phyloP scores from a whole-genome alignment of 2,113 vertebrate genomes.

The Hiodon tergisus region DNA sequence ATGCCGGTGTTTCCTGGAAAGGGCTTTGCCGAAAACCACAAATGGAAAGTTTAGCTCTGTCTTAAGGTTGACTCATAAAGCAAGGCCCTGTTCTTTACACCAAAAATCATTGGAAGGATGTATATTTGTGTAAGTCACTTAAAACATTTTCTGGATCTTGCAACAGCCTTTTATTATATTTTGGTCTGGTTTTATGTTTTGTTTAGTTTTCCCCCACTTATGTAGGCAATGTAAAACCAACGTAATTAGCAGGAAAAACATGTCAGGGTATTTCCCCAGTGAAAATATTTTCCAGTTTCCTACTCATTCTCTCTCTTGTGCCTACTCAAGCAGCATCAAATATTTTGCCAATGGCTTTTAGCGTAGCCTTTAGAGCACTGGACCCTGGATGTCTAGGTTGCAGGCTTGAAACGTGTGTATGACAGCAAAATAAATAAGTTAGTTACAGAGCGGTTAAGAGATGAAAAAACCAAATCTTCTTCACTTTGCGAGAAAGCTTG shows the following conservation, averaged over 20 bases:
- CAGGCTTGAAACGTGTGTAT: background rate
- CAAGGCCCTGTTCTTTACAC: background rate
- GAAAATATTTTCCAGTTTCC: background rate
- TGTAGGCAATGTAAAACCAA: background rate
- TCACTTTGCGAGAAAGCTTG: no score
- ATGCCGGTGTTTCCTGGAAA: slow-evolving; percentile 24
- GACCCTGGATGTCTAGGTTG: background rate
- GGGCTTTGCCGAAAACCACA: background rate
- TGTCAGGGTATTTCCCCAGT: background rate
- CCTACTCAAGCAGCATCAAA: no score
- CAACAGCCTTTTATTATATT: background rate
- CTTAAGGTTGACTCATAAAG: background rate
- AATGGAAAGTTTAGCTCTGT: slow-evolving; percentile 23
- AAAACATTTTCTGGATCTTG: background rate
- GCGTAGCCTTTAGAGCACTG: background rate
- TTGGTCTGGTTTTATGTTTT: background rate
- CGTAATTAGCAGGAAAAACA: background rate
- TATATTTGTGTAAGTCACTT: slow-evolving; percentile 11
- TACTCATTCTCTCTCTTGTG: background rate
- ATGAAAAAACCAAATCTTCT: no score
- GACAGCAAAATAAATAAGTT: no score
- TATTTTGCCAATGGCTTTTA: no score
- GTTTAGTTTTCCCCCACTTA: background rate
- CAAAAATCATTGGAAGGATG: slow-evolving; percentile 2
- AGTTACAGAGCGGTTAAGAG: no score